Evolutionary conservation across 2,113 vertebrate genomes (phyloP).

Genomic region (Stegostoma tigrinum): DNA sequence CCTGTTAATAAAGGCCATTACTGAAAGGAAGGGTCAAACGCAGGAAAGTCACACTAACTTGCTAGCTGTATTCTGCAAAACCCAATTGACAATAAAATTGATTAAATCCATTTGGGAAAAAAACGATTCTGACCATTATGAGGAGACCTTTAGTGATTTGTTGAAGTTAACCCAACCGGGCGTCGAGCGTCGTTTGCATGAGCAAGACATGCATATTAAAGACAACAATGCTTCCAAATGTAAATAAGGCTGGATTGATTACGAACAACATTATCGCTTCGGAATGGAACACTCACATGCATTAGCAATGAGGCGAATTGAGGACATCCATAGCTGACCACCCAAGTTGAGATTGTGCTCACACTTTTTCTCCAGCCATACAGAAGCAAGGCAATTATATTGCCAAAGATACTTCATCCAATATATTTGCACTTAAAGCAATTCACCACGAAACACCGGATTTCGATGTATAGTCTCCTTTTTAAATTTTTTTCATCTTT

Average conservation of each 20-base stretch:
- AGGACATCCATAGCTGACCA: conserved; percentile 61
- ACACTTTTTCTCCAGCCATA: conserved; percentile 53
- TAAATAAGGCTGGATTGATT: conserved; percentile 66
- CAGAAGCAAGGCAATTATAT: conserved; percentile 69
- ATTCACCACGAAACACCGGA: conserved; percentile 17
- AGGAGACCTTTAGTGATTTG: conserved; percentile 30
- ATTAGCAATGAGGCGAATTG: conserved; percentile 59
- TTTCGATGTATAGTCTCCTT: background rate
- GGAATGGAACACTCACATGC: conserved; percentile 54
- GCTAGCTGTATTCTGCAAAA: background rate
- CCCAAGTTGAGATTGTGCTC: conserved; percentile 63
- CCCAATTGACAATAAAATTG: conserved; percentile 29
- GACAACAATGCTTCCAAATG: conserved; percentile 58
- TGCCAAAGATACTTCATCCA: conserved; percentile 56
- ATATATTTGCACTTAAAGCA: conserved; percentile 53
- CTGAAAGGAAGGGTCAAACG: background rate
- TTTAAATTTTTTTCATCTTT: background rate
- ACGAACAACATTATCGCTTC: conserved; percentile 55
- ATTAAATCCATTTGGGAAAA: conserved; percentile 27
- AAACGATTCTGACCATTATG: conserved; percentile 27
- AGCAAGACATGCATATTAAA: conserved; percentile 54
- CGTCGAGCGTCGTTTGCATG: conserved; percentile 42
- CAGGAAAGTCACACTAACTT: background rate
- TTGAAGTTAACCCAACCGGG: conserved; percentile 45
- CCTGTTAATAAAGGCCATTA: background rate